Evolutionary conservation across 2,797 vertebrate species (phyloP).

Genomic region (Gobio occitaniae): DNA sequence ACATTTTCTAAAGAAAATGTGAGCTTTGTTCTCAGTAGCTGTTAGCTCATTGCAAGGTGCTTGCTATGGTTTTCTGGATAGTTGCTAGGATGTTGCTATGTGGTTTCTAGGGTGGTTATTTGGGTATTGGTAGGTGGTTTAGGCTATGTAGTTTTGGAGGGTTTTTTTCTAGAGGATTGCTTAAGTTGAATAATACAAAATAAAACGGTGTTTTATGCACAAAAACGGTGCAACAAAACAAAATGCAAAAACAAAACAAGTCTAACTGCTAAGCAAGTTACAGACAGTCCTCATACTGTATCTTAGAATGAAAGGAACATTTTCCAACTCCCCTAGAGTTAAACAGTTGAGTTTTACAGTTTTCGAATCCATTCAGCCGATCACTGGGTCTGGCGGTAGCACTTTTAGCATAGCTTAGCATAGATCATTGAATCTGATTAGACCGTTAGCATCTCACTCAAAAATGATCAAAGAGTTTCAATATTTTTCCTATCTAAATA

Average conservation of each 20-base stretch:
- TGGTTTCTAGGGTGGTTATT: background rate
- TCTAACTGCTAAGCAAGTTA: background rate
- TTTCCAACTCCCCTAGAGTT: too few species aligned
- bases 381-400: too few species aligned
- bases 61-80: background rate
- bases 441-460: too few species aligned
- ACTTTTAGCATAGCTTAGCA: too few species aligned
- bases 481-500: too few species aligned
- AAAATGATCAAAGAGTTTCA: too few species aligned
- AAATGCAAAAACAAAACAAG: background rate
- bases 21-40: background rate
- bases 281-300: background rate
- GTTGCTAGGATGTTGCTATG: background rate
- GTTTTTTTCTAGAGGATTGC: background rate
- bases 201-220: background rate
- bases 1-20: background rate
- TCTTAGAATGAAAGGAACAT: background rate
- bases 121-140: background rate
- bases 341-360: too few species aligned
- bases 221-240: background rate
- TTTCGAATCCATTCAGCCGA: too few species aligned
- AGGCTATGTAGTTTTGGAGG: background rate
- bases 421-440: too few species aligned
- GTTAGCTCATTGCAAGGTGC: background rate
- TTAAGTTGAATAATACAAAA: background rate